phyloP scores from a whole-genome alignment of 2,797 vertebrate species.

The Carduelis carduelis region DNA sequence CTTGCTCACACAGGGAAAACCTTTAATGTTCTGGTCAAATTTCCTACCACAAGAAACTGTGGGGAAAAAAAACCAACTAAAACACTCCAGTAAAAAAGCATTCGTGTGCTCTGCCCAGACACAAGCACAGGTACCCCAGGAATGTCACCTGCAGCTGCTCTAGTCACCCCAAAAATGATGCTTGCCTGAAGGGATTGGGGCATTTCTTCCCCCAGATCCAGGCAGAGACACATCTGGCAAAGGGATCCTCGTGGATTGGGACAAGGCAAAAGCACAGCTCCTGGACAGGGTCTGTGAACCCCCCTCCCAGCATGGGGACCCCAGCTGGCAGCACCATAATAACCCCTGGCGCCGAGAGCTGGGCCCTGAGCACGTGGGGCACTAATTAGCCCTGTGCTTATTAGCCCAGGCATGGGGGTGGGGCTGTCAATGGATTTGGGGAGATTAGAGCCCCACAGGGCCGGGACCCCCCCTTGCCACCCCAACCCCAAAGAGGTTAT shows the following conservation, averaged over 20 bases:
- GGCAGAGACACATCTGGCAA: not conserved
- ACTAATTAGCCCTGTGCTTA: not conserved
- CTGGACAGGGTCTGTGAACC: fast-evolving
- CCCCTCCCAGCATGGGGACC: fast-evolving
- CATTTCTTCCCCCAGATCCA: fast-evolving
- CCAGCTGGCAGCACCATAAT: not conserved
- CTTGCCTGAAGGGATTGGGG: not conserved
- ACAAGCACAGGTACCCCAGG: fast-evolving
- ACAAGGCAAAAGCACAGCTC: not conserved
- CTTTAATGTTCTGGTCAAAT: fast-evolving
- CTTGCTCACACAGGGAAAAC: not conserved
- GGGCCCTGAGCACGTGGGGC: not conserved
- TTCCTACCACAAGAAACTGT: not conserved
- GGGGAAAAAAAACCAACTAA: not conserved
- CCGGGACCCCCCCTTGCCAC: fast-evolving
- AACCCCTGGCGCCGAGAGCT: not conserved
- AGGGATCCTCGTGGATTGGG: not conserved
- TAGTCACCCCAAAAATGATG: not conserved
- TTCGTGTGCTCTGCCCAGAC: not conserved
- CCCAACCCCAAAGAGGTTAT: not conserved
- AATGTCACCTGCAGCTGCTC: not conserved
- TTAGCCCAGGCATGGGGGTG: fast-evolving
- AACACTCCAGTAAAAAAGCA: fast-evolving
- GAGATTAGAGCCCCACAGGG: not conserved
- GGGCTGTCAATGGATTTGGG: not conserved